These are phyloP conservation scores for Monoplex corrugatus DNA, from an alignment of 2,888 invertebrate species.

Conservation along the genomic window DNA sequence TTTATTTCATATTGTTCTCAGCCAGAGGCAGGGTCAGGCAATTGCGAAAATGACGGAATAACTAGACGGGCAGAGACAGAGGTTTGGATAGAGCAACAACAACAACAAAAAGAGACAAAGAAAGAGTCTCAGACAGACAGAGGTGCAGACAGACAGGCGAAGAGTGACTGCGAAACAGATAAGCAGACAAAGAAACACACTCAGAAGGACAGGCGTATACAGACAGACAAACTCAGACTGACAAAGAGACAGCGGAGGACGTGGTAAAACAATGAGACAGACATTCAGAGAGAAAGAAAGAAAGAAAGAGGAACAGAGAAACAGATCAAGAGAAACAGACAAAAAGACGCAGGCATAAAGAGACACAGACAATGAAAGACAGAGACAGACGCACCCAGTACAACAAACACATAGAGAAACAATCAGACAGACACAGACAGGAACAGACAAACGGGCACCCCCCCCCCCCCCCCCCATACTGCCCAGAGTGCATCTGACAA, in stretches of 20 bases:
- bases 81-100: no score
- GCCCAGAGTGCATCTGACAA: no score
- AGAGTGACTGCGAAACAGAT: neutral
- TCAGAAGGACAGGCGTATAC: neutral
- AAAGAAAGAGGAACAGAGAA: neutral
- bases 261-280: neutral
- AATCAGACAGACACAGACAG: neutral
- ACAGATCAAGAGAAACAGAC: neutral
- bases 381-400: no score
- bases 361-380: neutral
- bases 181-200: neutral
- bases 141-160: neutral
- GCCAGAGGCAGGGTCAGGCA: no score
- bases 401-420: no score
- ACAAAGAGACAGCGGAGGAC: neutral
- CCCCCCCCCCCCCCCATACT: no score
- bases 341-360: neutral
- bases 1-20: no score
- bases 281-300: slow-evolving; percentile 4
- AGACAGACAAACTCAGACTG: neutral
- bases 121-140: no score
- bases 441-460: neutral
- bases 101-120: no score
- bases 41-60: no score
- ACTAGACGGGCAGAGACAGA: no score